A percentile compares a stretch with the other conserved stretches of the same genome.
These are phyloP conservation scores for Coelinius sp. DNA, from an alignment of 2,888 invertebrate species.

Conservation along the genomic window DNA sequence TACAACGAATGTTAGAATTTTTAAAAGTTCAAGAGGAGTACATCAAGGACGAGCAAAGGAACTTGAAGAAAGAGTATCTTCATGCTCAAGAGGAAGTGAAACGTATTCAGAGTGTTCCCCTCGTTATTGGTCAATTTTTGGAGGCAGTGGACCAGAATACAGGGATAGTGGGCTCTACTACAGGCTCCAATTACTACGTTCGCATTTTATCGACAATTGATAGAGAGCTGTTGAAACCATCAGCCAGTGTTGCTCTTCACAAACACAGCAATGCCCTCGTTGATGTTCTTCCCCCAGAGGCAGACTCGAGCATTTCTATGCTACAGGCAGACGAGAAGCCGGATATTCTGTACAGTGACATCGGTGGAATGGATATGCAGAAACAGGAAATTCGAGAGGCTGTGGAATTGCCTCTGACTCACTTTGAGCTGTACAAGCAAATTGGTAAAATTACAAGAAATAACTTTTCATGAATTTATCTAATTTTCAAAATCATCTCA, in stretches of 20 bases:
- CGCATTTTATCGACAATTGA: constrained; percentile 98
- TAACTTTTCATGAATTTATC: too few species aligned
- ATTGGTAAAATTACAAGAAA: constrained; percentile 80
- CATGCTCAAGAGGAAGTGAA: constrained; percentile 99
- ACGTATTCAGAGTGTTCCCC: constrained; percentile 97
- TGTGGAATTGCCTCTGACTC: constrained; percentile 97
- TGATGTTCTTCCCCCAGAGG: constrained; percentile 98
- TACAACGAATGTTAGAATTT: constrained; percentile 96
- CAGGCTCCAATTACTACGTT: constrained; percentile 99
- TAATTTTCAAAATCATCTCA: too few species aligned
- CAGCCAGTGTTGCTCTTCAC: constrained; percentile 97
- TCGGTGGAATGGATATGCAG: constrained; percentile 99
- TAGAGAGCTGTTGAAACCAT: constrained; percentile 95
- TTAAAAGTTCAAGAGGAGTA: constrained; percentile 99
- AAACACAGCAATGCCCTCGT: constrained; percentile 99
- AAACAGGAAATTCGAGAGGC: constrained; percentile 99
- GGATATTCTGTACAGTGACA: constrained; percentile 96
- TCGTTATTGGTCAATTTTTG: constrained; percentile 98
- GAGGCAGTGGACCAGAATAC: constrained; percentile 99
- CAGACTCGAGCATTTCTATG: constrained; percentile 99
- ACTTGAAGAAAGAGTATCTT: constrained; percentile 97
- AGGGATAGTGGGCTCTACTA: constrained; percentile 98
- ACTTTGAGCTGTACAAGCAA: constrained; percentile 98
- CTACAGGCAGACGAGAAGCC: constrained; percentile 97
- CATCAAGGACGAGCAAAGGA: constrained; percentile 99